Percentiles rank a stretch among this genome's conserved stretches.
These are phyloP conservation scores for Periophthalmus magnuspinnatus DNA, from an alignment of 2,797 vertebrate genomes.

Conservation along the genomic window DNA sequence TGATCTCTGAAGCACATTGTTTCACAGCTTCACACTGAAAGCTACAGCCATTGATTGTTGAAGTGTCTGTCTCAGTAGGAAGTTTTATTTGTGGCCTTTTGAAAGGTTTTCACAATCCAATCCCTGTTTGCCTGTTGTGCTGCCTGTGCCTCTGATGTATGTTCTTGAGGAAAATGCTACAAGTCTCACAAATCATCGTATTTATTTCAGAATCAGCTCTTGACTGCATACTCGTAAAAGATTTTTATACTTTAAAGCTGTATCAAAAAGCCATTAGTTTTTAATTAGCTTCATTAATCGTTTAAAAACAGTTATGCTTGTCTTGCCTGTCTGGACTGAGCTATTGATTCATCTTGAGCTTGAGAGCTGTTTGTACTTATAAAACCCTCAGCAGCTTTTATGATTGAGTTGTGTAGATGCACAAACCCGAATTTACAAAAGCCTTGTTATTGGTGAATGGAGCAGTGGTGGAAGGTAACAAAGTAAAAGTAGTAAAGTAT, in stretches of 20 bases:
- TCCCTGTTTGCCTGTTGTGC: not conserved
- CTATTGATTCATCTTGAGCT: not conserved
- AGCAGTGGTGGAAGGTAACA: too few species aligned
- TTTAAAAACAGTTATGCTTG: not conserved
- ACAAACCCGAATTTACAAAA: too few species aligned
- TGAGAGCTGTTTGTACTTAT: not conserved
- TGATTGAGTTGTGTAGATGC: not conserved
- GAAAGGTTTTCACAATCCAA: not conserved
- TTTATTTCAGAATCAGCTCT: too few species aligned
- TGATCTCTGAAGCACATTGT: slow-evolving; percentile 23
- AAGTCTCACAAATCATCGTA: not conserved
- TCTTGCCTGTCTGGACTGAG: not conserved
- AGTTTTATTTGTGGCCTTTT: slow-evolving; percentile 3
- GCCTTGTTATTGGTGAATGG: not conserved
- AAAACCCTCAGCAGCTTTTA: not conserved
- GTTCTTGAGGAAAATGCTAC: not conserved
- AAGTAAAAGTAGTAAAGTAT: too few species aligned
- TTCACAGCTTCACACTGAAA: slow-evolving; percentile 10
- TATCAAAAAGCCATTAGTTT: too few species aligned
- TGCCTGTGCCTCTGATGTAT: not conserved
- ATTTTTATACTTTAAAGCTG: too few species aligned
- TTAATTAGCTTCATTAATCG: not conserved
- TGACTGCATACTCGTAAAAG: too few species aligned
- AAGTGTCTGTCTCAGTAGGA: not conserved
- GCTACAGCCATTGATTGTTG: slow-evolving; percentile 9